Percentiles rank a stretch among this genome's conserved stretches.
Conservation (phyloP, 2,888 invertebrate species). For the Synergus japonicus region DNA sequence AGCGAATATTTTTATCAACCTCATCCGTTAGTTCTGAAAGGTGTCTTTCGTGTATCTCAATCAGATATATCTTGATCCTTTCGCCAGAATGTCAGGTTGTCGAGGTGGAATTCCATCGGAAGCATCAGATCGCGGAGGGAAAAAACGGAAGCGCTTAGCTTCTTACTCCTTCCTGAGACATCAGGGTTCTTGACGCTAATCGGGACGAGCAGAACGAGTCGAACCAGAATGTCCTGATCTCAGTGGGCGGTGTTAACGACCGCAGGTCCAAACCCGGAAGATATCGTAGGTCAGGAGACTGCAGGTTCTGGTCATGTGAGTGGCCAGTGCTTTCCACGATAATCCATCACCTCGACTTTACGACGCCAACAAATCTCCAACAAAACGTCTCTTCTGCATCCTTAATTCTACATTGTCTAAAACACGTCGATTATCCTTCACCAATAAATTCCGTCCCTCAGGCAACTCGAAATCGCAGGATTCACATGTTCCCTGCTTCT, state of each 20-base stretch:
- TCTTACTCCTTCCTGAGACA: conserved; percentile 41
- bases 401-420: conserved; percentile 40
- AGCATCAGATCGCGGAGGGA: conserved; percentile 19
- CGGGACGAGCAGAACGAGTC: conserved; percentile 55
- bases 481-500: background rate
- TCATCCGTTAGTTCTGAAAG: background rate
- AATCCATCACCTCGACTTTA: conserved; percentile 41
- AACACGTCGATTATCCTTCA: background rate
- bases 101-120: conserved; percentile 35
- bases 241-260: conserved; percentile 63
- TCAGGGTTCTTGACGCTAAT: conserved; percentile 43
- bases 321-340: conserved; percentile 50
- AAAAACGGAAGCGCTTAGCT: conserved; percentile 40
- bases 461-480: background rate
- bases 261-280: conserved; percentile 60
- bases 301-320: conserved; percentile 54
- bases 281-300: conserved; percentile 65
- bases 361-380: conserved; percentile 26
- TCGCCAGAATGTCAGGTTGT: conserved; percentile 30
- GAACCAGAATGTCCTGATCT: conserved; percentile 57
- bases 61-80: conserved; percentile 15
- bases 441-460: conserved; percentile 9
- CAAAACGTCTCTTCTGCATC: conserved; percentile 21
- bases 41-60: conserved; percentile 8
- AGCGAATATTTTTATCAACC: background rate